A percentile compares a stretch with the other conserved stretches of the same genome.
These are phyloP conservation scores for Pseudochirops corinnae DNA, from an alignment of 2,797 vertebrate genomes.

Conservation along the genomic window DNA sequence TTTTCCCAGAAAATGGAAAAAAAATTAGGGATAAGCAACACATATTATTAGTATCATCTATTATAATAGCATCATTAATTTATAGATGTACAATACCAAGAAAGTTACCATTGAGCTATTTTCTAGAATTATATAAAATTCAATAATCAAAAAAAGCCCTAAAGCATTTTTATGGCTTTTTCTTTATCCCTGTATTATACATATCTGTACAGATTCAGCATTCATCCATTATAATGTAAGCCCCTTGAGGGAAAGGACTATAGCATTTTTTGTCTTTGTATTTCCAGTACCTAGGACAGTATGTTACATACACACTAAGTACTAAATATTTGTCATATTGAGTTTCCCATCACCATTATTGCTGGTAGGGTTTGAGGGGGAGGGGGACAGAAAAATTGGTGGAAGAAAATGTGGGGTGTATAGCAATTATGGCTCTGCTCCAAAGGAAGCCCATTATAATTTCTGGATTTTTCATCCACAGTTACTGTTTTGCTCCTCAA, in stretches of 20 bases:
- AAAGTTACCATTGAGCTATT: not conserved
- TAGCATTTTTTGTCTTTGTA: not conserved
- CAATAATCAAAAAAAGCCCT: not conserved
- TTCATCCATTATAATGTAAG: not conserved
- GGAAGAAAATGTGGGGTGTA: not conserved
- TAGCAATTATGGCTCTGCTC: not conserved
- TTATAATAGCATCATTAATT: not conserved
- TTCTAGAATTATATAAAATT: not conserved
- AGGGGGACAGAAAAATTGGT: not conserved
- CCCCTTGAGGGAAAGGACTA: not conserved
- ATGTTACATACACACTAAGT: not conserved
- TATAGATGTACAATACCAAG: not conserved
- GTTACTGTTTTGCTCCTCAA: not conserved
- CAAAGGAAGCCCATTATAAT: not conserved
- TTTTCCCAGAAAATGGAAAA: not conserved
- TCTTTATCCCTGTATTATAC: not conserved
- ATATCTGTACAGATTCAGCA: not conserved
- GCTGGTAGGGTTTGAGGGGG: not conserved
- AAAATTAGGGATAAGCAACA: not conserved
- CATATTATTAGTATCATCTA: not conserved
- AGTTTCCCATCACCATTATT: not conserved
- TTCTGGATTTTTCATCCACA: not conserved
- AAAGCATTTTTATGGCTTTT: not conserved
- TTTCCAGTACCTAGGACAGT: not conserved
- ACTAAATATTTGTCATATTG: not conserved